phyloP scores from a whole-genome alignment of 1,140 invertebrate genomes.

The Antheraea pernyi region DNA sequence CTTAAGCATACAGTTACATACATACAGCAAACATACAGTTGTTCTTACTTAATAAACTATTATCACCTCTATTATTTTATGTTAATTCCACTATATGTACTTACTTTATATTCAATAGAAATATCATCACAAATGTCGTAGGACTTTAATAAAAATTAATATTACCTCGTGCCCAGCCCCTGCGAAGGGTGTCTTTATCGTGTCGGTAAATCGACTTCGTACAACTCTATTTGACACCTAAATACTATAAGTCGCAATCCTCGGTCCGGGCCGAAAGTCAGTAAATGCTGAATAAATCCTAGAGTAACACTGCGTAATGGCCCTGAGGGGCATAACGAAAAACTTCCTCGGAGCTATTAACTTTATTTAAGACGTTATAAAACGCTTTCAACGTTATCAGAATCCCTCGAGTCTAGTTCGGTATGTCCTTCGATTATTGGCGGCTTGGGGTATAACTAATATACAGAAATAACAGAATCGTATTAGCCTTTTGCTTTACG shows the following conservation, averaged over 20 bases:
- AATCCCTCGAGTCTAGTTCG: conserved; percentile 48
- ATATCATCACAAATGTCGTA: neutral
- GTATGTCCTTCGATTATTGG: conserved; percentile 42
- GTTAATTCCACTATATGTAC: no score
- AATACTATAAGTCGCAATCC: conserved; percentile 47
- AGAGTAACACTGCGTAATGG: conserved; percentile 58
- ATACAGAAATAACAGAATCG: neutral
- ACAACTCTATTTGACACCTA: conserved; percentile 52
- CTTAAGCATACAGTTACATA: no score
- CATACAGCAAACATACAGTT: no score
- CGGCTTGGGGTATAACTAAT: conserved; percentile 21
- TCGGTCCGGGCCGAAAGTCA: conserved; percentile 47
- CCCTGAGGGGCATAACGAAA: conserved; percentile 63
- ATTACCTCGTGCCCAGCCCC: conserved; percentile 22
- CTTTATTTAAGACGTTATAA: conserved; percentile 73
- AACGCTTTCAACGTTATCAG: conserved; percentile 71
- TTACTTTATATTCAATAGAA: neutral
- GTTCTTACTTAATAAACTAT: no score
- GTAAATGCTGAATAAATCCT: conserved; percentile 69
- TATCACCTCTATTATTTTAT: no score
- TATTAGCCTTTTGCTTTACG: neutral
- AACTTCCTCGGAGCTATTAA: conserved; percentile 68
- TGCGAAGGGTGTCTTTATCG: conserved; percentile 31
- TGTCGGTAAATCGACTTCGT: conserved; percentile 44
- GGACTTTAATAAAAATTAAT: conserved; percentile 31